phyloP scores from a whole-genome alignment of 1,140 invertebrate genomes.

The Drosophila sproati region DNA sequence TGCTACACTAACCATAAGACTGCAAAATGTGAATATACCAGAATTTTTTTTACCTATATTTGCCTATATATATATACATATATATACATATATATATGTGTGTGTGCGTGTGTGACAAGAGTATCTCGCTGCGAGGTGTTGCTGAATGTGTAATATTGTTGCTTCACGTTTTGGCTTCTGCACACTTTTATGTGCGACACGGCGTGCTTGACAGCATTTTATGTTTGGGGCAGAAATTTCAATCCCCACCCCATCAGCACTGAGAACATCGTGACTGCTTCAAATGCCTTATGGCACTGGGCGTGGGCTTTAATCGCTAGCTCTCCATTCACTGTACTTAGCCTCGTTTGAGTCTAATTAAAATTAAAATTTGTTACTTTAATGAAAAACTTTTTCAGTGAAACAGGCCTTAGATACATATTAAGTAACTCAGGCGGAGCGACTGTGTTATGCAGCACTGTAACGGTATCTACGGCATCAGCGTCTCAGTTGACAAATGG shows the following conservation, averaged over 20 bases:
- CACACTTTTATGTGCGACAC: conserved; percentile 72
- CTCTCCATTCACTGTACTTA: conserved; percentile 26
- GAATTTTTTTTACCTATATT: conserved; percentile 5
- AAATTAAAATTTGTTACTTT: conserved; percentile 79
- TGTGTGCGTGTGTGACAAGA: conserved; percentile 11
- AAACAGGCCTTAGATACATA: conserved; percentile 51
- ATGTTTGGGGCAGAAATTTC: conserved; percentile 35
- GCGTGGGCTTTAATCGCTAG: conserved; percentile 16
- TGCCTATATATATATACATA: no score
- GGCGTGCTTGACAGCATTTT: conserved; percentile 72
- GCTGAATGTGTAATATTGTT: conserved; percentile 62
- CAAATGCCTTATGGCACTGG: conserved; percentile 9
- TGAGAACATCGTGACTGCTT: conserved; percentile 18
- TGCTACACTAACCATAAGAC: conserved; percentile 73
- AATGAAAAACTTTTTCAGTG: conserved; percentile 70
- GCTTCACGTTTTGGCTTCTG: conserved; percentile 49
- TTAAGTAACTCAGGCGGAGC: conserved; percentile 56
- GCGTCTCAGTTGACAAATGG: conserved; percentile 48
- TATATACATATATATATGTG: conserved; percentile 7
- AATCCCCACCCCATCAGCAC: conserved; percentile 1
- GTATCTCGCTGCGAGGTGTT: conserved; percentile 65
- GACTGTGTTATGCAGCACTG: conserved; percentile 19
- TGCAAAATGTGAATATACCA: conserved; percentile 70
- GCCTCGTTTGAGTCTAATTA: conserved; percentile 77
- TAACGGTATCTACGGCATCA: conserved; percentile 15